Evolutionary conservation across 2,888 invertebrate genomes (phyloP).

Genomic region (Cheilosia scutellata): DNA sequence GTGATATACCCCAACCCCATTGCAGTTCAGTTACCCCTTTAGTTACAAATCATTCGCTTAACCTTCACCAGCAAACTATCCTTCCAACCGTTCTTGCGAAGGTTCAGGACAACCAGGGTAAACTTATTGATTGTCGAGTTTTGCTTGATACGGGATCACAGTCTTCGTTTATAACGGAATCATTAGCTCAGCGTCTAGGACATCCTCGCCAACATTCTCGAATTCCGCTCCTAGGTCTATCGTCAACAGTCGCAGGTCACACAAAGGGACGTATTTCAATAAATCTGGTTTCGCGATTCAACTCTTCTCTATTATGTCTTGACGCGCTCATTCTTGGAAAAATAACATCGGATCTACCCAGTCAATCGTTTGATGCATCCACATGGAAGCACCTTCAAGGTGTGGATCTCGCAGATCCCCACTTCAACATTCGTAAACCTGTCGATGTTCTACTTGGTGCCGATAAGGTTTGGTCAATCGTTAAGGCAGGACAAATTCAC

Average conservation of each 20-base stretch:
- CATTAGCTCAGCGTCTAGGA: not conserved
- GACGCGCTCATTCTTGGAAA: slow-evolving; percentile 2
- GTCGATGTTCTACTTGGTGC: slow-evolving; percentile 65
- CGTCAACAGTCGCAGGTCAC: not conserved
- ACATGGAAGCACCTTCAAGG: slow-evolving; percentile 24
- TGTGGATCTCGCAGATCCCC: slow-evolving; percentile 57
- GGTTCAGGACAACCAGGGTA: not conserved
- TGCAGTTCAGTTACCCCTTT: not conserved
- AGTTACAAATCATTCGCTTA: not conserved
- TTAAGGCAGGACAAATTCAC: slow-evolving; percentile 33
- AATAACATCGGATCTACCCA: slow-evolving; percentile 21
- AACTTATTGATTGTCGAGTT: not conserved
- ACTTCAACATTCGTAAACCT: slow-evolving; percentile 20
- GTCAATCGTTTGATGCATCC: not conserved
- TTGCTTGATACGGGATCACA: not conserved
- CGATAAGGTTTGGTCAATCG: slow-evolving; percentile 55
- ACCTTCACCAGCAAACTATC: not conserved
- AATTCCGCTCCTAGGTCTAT: not conserved
- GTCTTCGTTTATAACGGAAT: not conserved
- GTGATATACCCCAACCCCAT: not conserved
- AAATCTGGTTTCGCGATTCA: not conserved
- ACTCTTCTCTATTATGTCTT: not conserved
- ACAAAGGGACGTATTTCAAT: slow-evolving; percentile 7
- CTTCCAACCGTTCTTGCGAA: not conserved
- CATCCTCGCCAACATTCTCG: not conserved